Base-by-base conservation (phyloP, 2,113 vertebrate genomes). In the Ivindomyrus marchei region DNA sequence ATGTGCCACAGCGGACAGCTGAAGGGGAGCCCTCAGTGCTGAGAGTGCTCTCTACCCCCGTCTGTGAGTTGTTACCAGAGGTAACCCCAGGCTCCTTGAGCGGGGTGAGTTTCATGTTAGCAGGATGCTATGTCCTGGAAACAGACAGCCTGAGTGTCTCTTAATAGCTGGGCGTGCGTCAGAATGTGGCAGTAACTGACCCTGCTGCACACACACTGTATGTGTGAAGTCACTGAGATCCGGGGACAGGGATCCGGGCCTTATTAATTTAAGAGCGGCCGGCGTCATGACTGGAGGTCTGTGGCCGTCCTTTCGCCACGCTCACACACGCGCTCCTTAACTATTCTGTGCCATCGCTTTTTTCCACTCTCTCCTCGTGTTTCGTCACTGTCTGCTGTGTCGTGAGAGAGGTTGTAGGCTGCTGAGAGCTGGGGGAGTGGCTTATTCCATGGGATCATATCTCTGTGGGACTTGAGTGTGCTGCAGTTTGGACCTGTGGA, bases 221-320 rank as follows among this genome's bases (percentile, higher is more conserved):
- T n/a, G 70, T 42, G 31, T 80, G 74, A 80, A 80, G 74, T 80
- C 74, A 80, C 15, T 80, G 74, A 80, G 74, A 80, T 80, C 74
- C 36, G 6, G 36, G 74, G 74, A 80, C 31, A 80, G 36, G 17
- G 31, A 80, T 80, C 74, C 36, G 6, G 15, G 13, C 74, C 74
- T 80, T 36, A 80, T 80, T 80, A 80, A 80, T 80, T 80, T 80
- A 80, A 42, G 74, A 80, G 70, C 1, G 13, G 31, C 70, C 5
- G 70, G 62, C 9, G 10, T 66, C n/a, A n/a, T 66, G 62, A 31
- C 36, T 11, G 70, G 31, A 74, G 13, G 66, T 36, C 27, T 4
- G 70, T 36, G 70, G 36, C 11, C 31, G 13, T 36, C 31, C 31
- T 77, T 77, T 39, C 5, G 70, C 31, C 13, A 15, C 66, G 1